phyloP scores from a whole-genome alignment of 2,797 vertebrate species.

The Halcyon badia region DNA sequence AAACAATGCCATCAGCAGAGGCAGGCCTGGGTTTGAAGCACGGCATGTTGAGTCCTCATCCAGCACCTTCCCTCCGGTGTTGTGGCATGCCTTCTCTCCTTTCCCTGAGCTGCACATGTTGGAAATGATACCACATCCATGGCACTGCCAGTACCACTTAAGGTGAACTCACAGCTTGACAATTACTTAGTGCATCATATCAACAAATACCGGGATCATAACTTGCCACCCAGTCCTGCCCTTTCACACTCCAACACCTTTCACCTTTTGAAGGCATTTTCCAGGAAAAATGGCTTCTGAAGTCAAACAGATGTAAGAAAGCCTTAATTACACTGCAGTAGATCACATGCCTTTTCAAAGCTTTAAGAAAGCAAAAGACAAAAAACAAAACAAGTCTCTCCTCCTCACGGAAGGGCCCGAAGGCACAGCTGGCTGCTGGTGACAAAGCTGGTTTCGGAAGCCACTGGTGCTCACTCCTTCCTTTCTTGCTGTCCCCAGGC shows the following conservation, averaged over 20 bases:
- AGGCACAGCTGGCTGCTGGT: not conserved
- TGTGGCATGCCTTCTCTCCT: not conserved
- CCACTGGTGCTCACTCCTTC: not conserved
- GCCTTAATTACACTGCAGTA: not conserved
- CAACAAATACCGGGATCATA: not conserved
- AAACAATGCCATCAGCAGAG: not conserved
- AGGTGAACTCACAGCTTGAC: not conserved
- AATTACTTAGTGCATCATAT: not conserved
- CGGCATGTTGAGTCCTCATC: not conserved
- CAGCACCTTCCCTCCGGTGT: not conserved
- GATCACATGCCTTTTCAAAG: not conserved
- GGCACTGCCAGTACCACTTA: not conserved
- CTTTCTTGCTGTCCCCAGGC: not conserved
- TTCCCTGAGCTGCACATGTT: not conserved
- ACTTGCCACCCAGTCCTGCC: not conserved
- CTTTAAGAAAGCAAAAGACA: conserved; percentile 22
- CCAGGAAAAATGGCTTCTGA: not conserved
- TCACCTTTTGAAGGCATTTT: not conserved
- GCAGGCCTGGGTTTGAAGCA: not conserved
- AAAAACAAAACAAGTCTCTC: conserved; percentile 4
- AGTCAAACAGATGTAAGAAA: not conserved
- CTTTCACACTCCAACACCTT: not conserved
- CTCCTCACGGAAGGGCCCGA: not conserved
- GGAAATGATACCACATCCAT: not conserved
- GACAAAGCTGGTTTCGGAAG: not conserved